Conservation (phyloP, 2,113 vertebrate species). For the Orientallactaga bullata region DNA sequence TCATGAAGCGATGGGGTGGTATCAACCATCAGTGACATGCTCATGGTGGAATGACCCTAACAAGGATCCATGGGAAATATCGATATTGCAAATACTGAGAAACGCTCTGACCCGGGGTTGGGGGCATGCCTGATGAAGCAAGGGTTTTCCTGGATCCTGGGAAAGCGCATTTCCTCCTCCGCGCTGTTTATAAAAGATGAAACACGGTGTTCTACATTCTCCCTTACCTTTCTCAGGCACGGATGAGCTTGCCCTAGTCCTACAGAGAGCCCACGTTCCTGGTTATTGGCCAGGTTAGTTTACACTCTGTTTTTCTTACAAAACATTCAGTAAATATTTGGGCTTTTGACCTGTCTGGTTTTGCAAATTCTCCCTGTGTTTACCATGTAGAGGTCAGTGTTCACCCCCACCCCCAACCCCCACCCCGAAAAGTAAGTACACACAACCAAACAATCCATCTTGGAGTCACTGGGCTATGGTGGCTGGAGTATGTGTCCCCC, state of each 20-base stretch:
- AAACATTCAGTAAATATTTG: slow-evolving; percentile 90
- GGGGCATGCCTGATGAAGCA: background rate
- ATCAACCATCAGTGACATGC: background rate
- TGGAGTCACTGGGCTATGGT: slow-evolving; percentile 14
- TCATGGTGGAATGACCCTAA: background rate
- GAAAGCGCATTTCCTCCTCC: slow-evolving; percentile 53
- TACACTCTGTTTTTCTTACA: slow-evolving; percentile 84
- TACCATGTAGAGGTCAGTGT: slow-evolving; percentile 85
- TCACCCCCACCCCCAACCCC: too few species aligned
- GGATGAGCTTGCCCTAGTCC: slow-evolving; percentile 39
- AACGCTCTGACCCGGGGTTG: background rate
- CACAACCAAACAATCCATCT: slow-evolving; percentile 79
- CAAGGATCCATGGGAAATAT: background rate
- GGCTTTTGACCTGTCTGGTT: slow-evolving; percentile 81
- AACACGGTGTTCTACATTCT: slow-evolving; percentile 49
- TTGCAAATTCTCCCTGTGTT: slow-evolving; percentile 83
- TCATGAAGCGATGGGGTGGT: background rate
- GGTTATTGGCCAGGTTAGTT: slow-evolving; percentile 33
- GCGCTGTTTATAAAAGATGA: slow-evolving; percentile 34
- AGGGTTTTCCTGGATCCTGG: slow-evolving; percentile 5
- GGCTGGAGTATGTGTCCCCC: slow-evolving; percentile 36
- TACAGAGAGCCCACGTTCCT: background rate
- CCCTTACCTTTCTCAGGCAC: slow-evolving; percentile 13
- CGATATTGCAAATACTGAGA: background rate
- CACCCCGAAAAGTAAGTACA: slow-evolving; percentile 86